Conservation (phyloP, 2,888 invertebrate genomes). For the Mesochorus sp. region DNA sequence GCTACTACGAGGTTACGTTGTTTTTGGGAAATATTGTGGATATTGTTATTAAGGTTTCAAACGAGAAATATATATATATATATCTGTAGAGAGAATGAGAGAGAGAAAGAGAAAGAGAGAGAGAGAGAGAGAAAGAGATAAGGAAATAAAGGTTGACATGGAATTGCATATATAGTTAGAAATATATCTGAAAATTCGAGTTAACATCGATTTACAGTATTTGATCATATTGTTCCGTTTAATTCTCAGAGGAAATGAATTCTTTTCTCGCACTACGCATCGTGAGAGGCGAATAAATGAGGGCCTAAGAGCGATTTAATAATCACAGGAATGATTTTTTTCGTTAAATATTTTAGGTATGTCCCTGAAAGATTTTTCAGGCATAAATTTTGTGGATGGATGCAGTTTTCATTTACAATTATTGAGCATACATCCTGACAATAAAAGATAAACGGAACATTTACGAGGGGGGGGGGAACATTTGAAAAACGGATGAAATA, state of each 20-base stretch:
- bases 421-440: no score
- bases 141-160: slow-evolving; percentile 21
- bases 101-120: slow-evolving; percentile 1
- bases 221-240: slow-evolving; percentile 14
- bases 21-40: neutral
- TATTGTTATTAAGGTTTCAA: slow-evolving; percentile 2
- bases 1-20: slow-evolving; percentile 48
- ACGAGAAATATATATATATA: neutral
- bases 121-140: slow-evolving; percentile 20
- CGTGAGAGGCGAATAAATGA: neutral
- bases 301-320: neutral
- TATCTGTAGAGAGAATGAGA: neutral
- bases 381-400: no score
- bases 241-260: neutral
- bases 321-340: no score
- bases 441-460: no score
- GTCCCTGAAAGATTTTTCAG: no score
- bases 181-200: slow-evolving; percentile 15
- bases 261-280: neutral
- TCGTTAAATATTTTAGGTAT: no score
- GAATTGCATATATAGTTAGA: slow-evolving; percentile 18
- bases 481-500: no score
- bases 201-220: slow-evolving; percentile 42
- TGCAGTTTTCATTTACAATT: no score
- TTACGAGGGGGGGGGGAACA: no score